A percentile compares a stretch with the other conserved stretches of the same genome.
Conservation (phyloP, 1,140 invertebrate genomes). For the Xylocopa sonorina region DNA sequence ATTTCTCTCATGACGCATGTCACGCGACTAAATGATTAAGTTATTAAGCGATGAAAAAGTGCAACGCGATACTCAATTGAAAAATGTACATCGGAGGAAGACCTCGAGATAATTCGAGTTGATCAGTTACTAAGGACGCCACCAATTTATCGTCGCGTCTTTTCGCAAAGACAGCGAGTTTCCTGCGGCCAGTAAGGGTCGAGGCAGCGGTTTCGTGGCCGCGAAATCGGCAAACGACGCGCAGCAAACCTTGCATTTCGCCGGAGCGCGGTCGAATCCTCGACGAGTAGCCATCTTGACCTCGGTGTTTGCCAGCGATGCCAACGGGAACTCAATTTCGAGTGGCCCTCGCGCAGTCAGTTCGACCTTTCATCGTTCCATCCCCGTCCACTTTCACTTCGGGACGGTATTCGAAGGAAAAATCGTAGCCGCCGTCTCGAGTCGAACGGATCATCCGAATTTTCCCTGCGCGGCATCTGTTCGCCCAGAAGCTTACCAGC, state of each 20-base stretch:
- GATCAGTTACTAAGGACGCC: not conserved
- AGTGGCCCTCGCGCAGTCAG: constrained; percentile 46
- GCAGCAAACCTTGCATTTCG: constrained; percentile 39
- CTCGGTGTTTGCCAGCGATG: constrained; percentile 56
- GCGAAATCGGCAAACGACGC: constrained; percentile 19
- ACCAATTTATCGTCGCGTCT: not conserved
- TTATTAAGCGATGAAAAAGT: no score
- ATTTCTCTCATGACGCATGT: no score
- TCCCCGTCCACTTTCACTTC: constrained; percentile 38
- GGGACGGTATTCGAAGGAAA: constrained; percentile 49
- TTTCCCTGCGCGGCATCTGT: not conserved
- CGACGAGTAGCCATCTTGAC: constrained; percentile 61
- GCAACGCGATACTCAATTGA: no score
- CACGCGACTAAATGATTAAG: no score
- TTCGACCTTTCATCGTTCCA: constrained; percentile 48
- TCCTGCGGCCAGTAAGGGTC: not conserved
- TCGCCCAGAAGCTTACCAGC: not conserved
- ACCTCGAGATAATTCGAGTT: no score
- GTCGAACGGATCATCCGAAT: constrained; percentile 21
- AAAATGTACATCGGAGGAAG: no score
- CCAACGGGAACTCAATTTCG: constrained; percentile 61
- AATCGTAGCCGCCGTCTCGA: constrained; percentile 26
- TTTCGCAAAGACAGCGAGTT: not conserved
- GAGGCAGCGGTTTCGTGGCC: constrained; percentile 15
- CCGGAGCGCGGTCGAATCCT: constrained; percentile 27